These are phyloP conservation scores for Chorisops tibialis DNA, from an alignment of 2,888 invertebrate species.

Conservation along the genomic window DNA sequence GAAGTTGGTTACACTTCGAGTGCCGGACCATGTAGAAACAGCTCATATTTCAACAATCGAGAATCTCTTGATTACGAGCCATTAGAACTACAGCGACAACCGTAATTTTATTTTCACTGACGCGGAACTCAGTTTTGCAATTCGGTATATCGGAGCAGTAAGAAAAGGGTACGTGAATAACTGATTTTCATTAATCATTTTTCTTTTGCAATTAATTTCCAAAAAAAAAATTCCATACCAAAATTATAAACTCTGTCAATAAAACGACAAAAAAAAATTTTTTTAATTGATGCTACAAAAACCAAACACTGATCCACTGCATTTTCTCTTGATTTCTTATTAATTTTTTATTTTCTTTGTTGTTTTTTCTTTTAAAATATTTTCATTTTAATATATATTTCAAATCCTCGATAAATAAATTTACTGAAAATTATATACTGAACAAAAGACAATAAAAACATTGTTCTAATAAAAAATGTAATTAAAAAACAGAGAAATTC, in stretches of 20 bases:
- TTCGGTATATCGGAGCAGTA: no score
- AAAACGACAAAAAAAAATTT: conserved; percentile 30
- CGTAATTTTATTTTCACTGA: no score
- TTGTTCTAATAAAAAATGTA: conserved; percentile 16
- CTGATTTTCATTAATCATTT: no score
- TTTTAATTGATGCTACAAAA: conserved; percentile 38
- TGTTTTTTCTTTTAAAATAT: conserved; percentile 22
- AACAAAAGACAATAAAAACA: conserved; percentile 15
- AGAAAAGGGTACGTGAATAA: no score
- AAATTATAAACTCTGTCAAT: conserved; percentile 25
- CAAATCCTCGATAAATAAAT: background rate
- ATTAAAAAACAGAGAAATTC: background rate
- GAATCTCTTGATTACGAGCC: no score
- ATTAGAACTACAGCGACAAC: no score
- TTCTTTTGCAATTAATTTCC: no score
- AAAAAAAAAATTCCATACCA: no score
- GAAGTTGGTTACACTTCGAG: no score
- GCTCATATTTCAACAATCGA: no score
- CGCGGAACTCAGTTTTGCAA: no score
- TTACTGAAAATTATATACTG: conserved; percentile 3
- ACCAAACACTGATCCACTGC: conserved; percentile 44
- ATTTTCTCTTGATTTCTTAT: conserved; percentile 34
- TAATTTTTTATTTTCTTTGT: conserved; percentile 28
- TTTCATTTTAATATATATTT: background rate
- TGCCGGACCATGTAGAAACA: no score